A percentile compares a stretch with the other conserved stretches of the same genome.
Conservation (phyloP, 2,888 invertebrate species). For the Dynastes maya region DNA sequence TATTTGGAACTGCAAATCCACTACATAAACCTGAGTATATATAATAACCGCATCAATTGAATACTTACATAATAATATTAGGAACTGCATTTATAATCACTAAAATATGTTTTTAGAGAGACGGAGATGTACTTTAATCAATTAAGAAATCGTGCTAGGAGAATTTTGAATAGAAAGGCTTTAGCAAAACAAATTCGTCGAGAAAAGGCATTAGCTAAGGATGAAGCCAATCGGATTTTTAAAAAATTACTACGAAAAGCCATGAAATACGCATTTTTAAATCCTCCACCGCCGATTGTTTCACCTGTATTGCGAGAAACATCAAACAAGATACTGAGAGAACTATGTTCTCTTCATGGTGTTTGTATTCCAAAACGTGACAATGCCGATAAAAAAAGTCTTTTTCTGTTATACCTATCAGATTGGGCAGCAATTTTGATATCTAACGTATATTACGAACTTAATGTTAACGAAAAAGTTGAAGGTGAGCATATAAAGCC, state of each 20-base stretch:
- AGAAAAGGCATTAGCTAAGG: constrained; percentile 54
- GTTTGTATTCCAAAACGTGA: constrained; percentile 92
- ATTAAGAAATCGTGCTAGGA: constrained; percentile 60
- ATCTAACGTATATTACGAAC: constrained; percentile 65
- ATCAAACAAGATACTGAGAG: constrained; percentile 74
- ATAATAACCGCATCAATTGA: too few relatives aligned
- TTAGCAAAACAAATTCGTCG: constrained; percentile 56
- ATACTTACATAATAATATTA: too few relatives aligned
- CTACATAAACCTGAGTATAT: too few relatives aligned
- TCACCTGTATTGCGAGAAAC: constrained; percentile 74
- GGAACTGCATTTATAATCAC: too few relatives aligned
- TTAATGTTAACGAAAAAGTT: constrained; percentile 64
- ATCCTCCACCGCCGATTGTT: constrained; percentile 72
- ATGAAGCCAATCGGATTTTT: constrained; percentile 58
- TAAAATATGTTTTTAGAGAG: constrained; percentile 63
- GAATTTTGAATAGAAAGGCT: constrained; percentile 59
- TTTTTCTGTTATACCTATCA: constrained; percentile 64
- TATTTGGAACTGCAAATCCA: too few relatives aligned
- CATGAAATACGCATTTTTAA: constrained; percentile 63
- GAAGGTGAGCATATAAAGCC: constrained; percentile 59
- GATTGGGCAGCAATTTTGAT: constrained; percentile 68
- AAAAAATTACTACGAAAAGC: constrained; percentile 58
- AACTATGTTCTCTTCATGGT: constrained; percentile 82
- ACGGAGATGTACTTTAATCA: constrained; percentile 76
- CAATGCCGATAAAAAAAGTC: constrained; percentile 57